Evolutionary conservation across 2,888 invertebrate species (phyloP).

Genomic region (Neuroscelio doddi): DNA sequence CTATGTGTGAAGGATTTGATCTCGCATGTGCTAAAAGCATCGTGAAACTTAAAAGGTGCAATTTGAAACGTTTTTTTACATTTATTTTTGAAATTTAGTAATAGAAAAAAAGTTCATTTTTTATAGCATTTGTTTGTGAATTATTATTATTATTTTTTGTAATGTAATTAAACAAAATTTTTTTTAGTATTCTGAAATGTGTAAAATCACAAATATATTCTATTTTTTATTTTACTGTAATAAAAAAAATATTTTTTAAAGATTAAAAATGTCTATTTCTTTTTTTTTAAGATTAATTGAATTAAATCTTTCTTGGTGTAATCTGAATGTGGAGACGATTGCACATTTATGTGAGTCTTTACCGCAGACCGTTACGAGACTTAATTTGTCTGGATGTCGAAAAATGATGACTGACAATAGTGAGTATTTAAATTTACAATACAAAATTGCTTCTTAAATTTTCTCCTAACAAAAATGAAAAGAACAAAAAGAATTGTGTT

Average conservation of each 20-base stretch:
- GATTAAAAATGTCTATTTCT: conserved; percentile 35
- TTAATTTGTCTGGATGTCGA: conserved; percentile 89
- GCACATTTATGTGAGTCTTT: conserved; percentile 76
- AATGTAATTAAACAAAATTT: background rate
- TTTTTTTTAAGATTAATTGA: conserved; percentile 78
- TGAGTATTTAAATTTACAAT: too few species aligned
- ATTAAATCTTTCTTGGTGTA: conserved; percentile 89
- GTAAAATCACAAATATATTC: too few species aligned
- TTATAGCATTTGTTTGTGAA: too few species aligned
- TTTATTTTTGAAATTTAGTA: background rate
- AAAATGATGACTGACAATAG: conserved; percentile 83
- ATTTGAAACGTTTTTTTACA: too few species aligned
- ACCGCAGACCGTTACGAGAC: conserved; percentile 78
- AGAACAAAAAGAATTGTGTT: too few species aligned
- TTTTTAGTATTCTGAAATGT: too few species aligned
- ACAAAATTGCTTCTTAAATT: too few species aligned
- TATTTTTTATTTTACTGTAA: too few species aligned
- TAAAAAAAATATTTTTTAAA: too few species aligned
- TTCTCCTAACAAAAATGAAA: too few species aligned
- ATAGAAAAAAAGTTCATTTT: background rate
- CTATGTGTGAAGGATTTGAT: conserved; percentile 85
- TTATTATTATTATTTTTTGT: too few species aligned
- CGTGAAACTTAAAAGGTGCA: conserved; percentile 73
- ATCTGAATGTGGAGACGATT: conserved; percentile 77
- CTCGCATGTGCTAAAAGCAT: conserved; percentile 78